These are phyloP conservation scores for Trichomycterus rosablanca DNA, from an alignment of 2,113 vertebrate species.

Conservation along the genomic window DNA sequence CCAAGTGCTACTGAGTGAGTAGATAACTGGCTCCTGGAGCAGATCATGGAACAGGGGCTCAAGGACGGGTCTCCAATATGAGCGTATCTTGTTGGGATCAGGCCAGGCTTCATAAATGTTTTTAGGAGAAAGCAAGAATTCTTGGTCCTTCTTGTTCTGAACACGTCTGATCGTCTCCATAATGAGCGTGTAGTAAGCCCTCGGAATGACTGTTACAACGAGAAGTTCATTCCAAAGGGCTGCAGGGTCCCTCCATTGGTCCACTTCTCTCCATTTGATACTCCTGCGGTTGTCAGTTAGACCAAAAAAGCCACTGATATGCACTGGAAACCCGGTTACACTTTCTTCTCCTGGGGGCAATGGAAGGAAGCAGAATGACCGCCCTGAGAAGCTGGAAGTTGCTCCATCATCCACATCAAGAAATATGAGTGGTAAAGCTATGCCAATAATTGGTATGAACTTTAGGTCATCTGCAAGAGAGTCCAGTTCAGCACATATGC, in stretches of 20 bases:
- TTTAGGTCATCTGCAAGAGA: slow-evolving; percentile 90
- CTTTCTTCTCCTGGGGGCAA: slow-evolving; percentile 93
- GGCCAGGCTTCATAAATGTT: slow-evolving; percentile 87
- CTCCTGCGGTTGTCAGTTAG: slow-evolving; percentile 96
- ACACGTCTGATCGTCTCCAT: slow-evolving; percentile 79
- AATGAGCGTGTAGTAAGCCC: slow-evolving; percentile 84
- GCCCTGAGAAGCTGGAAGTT: slow-evolving; percentile 77
- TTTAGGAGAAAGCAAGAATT: slow-evolving; percentile 73
- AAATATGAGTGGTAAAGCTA: slow-evolving; percentile 77
- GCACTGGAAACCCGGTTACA: slow-evolving; percentile 90
- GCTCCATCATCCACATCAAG: slow-evolving; percentile 73
- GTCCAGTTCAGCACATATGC: slow-evolving; percentile 84
- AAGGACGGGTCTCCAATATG: slow-evolving; percentile 84
- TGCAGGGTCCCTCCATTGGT: slow-evolving; percentile 95
- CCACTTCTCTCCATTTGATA: slow-evolving; percentile 94
- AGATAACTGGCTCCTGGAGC: slow-evolving; percentile 79
- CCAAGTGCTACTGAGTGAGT: slow-evolving; percentile 79
- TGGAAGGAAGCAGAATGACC: slow-evolving; percentile 95
- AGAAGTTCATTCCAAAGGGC: slow-evolving; percentile 96
- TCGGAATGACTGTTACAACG: slow-evolving; percentile 80
- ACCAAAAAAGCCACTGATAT: slow-evolving; percentile 97
- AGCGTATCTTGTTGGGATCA: slow-evolving; percentile 70
- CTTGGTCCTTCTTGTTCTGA: slow-evolving; percentile 75
- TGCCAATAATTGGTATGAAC: slow-evolving; percentile 88
- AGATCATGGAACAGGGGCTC: slow-evolving; percentile 83